These are phyloP conservation scores for Drosophila birchii DNA, from an alignment of 2,888 invertebrate species.

Conservation along the genomic window DNA sequence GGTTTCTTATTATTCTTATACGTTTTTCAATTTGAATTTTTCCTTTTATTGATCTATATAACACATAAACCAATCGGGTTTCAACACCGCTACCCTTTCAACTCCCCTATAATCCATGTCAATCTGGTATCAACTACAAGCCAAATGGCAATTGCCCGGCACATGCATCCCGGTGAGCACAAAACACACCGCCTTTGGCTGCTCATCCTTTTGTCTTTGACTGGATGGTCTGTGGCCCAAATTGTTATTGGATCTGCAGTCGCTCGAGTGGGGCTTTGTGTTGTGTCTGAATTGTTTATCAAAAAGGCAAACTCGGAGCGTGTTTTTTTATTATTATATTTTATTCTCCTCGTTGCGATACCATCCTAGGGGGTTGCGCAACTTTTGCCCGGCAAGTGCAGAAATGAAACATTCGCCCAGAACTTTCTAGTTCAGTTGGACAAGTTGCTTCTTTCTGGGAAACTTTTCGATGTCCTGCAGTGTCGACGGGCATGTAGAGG, in stretches of 20 bases:
- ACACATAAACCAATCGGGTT: neutral
- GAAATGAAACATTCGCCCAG: constrained; percentile 48
- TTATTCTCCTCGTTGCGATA: constrained; percentile 19
- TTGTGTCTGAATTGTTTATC: constrained; percentile 39
- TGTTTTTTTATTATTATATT: constrained; percentile 22
- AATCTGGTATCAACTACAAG: neutral
- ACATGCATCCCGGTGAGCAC: constrained; percentile 1
- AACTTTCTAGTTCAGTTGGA: constrained; percentile 42
- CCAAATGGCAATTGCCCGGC: neutral
- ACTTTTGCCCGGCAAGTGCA: constrained; percentile 33
- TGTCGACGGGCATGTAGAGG: constrained; percentile 18
- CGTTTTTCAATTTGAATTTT: neutral
- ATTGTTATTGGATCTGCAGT: constrained; percentile 26
- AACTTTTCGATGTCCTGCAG: constrained; percentile 51
- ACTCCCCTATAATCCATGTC: neutral
- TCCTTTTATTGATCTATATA: neutral
- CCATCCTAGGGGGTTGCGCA: constrained; percentile 11
- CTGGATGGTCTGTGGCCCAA: constrained; percentile 6
- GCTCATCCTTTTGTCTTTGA: constrained; percentile 15
- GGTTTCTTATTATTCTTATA: too few relatives aligned
- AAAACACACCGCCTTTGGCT: neutral
- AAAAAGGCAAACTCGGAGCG: constrained; percentile 34
- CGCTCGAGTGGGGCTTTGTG: constrained; percentile 21
- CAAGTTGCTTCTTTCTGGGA: constrained; percentile 29
- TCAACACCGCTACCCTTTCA: neutral